Percentiles rank a stretch among this genome's conserved stretches.
These are phyloP conservation scores for Paguma larvata DNA, from an alignment of 2,797 vertebrate species.

Conservation along the genomic window DNA sequence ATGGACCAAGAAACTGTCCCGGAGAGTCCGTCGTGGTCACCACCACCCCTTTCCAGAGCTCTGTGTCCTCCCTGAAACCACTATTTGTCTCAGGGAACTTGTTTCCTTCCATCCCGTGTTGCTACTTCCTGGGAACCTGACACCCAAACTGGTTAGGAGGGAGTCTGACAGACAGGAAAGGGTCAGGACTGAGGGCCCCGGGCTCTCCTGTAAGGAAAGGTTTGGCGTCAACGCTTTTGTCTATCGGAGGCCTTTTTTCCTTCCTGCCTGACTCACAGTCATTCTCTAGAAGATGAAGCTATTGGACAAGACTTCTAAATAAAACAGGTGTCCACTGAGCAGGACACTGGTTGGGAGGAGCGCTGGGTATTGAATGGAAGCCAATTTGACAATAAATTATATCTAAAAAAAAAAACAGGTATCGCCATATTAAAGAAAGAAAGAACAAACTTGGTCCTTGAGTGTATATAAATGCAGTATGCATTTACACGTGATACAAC, in stretches of 20 bases:
- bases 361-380: no score
- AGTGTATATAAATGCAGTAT: neutral
- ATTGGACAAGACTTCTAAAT: neutral
- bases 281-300: neutral
- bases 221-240: neutral
- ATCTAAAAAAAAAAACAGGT: neutral
- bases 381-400: no score
- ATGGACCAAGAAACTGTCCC: neutral
- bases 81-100: neutral
- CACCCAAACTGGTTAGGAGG: neutral
- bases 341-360: no score
- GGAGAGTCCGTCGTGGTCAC: neutral
- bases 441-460: no score
- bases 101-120: neutral
- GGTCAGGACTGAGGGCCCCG: neutral
- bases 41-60: fast-evolving
- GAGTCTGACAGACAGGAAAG: neutral
- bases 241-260: neutral
- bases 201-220: neutral
- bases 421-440: neutral
- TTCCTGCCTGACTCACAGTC: neutral
- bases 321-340: neutral
- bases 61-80: neutral
- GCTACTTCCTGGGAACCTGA: neutral
- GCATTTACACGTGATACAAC: neutral